These are phyloP conservation scores for Clarias batrachus DNA, from an alignment of 2,113 vertebrate species.

Conservation along the genomic window DNA sequence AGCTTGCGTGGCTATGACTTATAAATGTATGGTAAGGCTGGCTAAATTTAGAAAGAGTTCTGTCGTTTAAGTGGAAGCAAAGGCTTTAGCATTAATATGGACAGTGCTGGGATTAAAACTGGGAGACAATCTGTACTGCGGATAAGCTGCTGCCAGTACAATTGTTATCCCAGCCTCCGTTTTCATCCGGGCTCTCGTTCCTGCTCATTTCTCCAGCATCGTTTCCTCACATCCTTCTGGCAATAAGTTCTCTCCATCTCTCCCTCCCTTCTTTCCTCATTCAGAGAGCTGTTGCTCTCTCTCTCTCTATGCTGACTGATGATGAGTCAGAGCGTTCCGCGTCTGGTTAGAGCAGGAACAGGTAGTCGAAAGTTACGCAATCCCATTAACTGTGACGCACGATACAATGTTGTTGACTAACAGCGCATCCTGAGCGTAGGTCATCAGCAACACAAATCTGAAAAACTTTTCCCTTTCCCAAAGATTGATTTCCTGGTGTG, in stretches of 20 bases:
- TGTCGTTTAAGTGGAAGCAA: constrained; percentile 56
- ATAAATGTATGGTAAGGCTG: not conserved
- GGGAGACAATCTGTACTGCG: not conserved
- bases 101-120: not conserved
- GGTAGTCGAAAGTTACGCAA: constrained; percentile 43
- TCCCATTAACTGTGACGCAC: constrained; percentile 31
- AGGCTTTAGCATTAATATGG: constrained; percentile 28
- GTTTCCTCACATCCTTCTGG: constrained; percentile 15
- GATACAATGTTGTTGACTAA: not conserved
- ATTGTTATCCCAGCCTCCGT: not conserved
- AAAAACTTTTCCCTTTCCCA: not conserved
- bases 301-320: constrained; percentile 28
- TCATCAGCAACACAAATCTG: too few relatives aligned
- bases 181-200: not conserved
- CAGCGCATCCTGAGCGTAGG: not conserved
- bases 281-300: not conserved
- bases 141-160: not conserved
- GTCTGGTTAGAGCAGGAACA: constrained; percentile 39
- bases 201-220: too few relatives aligned
- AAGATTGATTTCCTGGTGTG: not conserved
- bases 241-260: not conserved
- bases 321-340: constrained; percentile 61
- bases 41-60: constrained; percentile 24
- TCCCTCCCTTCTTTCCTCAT: not conserved
- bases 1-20: constrained; percentile 25